Evolutionary conservation across 2,888 invertebrate genomes (phyloP).

Genomic region (Dioctria rufipes): DNA sequence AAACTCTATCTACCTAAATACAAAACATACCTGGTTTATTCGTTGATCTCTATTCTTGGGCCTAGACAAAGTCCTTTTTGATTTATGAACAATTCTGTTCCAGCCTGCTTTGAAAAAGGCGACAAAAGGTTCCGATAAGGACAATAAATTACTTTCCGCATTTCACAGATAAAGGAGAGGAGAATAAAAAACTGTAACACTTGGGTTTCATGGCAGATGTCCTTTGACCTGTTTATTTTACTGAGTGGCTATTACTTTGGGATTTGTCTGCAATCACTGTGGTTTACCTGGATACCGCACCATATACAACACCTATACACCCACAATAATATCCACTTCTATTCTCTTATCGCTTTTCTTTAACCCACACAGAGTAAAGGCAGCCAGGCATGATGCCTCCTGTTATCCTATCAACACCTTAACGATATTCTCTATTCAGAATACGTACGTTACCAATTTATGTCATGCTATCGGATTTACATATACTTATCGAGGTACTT

Average conservation of each 20-base stretch:
- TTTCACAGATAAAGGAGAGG: constrained; percentile 42
- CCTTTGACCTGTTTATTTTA: constrained; percentile 20
- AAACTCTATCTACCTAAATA: background rate
- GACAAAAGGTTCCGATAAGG: constrained; percentile 51
- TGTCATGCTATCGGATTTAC: constrained; percentile 52
- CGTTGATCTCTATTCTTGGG: constrained; percentile 33
- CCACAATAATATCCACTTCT: constrained; percentile 15
- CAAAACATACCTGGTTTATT: background rate
- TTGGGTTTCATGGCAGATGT: constrained; percentile 42
- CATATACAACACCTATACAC: too few relatives aligned
- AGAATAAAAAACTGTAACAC: constrained; percentile 25
- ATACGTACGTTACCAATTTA: constrained; percentile 53
- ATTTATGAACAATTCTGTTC: constrained; percentile 43
- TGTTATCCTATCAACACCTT: constrained; percentile 42
- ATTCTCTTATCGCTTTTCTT: constrained; percentile 18
- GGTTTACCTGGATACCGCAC: constrained; percentile 39
- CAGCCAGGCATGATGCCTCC: background rate
- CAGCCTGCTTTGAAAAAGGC: constrained; percentile 14
- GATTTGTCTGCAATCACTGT: constrained; percentile 48
- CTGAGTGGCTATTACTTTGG: constrained; percentile 27
- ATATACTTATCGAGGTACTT: constrained; percentile 47
- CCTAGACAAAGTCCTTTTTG: constrained; percentile 51
- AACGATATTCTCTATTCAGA: constrained; percentile 48
- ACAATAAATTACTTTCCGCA: constrained; percentile 52
- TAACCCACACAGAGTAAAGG: background rate